phyloP scores from a whole-genome alignment of 2,797 vertebrate species.

The Chelonia mydas region DNA sequence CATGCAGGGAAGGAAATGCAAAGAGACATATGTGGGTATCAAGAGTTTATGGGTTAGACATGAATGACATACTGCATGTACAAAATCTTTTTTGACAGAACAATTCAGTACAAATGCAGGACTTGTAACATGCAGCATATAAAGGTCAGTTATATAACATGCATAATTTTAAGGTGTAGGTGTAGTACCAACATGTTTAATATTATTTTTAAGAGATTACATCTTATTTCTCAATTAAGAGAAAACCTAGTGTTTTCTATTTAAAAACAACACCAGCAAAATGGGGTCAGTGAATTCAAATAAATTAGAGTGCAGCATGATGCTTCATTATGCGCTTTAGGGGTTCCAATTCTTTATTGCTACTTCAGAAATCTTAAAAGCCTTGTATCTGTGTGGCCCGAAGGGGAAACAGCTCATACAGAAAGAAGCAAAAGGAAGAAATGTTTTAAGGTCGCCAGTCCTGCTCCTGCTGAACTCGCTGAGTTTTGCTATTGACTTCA shows the following conservation, averaged over 20 bases:
- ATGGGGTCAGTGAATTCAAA: constrained; percentile 69
- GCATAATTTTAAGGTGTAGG: not conserved
- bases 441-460: constrained; percentile 26
- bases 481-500: constrained; percentile 45
- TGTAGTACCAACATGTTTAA: not conserved
- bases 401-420: constrained; percentile 54
- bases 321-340: constrained; percentile 58
- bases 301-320: constrained; percentile 34
- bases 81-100: not conserved
- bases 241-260: constrained; percentile 42
- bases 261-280: constrained; percentile 48
- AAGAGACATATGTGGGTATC: constrained; percentile 4
- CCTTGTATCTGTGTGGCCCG: constrained; percentile 70
- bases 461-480: constrained; percentile 28
- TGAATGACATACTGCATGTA: not conserved
- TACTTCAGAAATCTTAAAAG: constrained; percentile 78
- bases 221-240: constrained; percentile 20
- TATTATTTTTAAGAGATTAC: constrained; percentile 5
- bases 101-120: not conserved
- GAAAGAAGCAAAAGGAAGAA: constrained; percentile 49
- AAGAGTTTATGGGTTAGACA: not conserved
- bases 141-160: constrained; percentile 58
- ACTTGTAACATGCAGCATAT: not conserved
- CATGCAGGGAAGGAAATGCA: constrained; percentile 65
- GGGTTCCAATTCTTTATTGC: constrained; percentile 45